These are phyloP conservation scores for Hirtodrosophila alboralis DNA, from an alignment of 2,888 invertebrate genomes.

Conservation along the genomic window DNA sequence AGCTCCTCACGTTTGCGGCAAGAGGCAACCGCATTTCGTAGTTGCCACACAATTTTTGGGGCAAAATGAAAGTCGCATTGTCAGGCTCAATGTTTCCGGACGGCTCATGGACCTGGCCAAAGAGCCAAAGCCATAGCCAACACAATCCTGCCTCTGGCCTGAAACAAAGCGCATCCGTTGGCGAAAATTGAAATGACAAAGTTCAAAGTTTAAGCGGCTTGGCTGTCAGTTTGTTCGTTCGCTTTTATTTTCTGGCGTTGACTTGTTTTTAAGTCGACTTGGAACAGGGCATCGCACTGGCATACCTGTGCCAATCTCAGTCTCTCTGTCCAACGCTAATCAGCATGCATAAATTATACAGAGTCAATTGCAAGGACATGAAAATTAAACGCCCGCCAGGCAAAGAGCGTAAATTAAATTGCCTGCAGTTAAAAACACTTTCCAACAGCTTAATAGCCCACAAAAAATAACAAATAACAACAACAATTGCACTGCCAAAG, in stretches of 20 bases:
- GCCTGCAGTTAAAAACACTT: constrained; percentile 81
- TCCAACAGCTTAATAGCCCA: constrained; percentile 53
- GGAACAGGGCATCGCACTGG: constrained; percentile 28
- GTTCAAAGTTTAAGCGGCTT: constrained; percentile 84
- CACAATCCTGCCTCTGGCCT: constrained; percentile 40
- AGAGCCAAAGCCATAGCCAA: neutral
- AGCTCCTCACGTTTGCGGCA: constrained; percentile 41
- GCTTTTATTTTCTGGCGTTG: constrained; percentile 11
- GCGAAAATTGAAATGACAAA: constrained; percentile 83
- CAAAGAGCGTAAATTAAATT: constrained; percentile 75
- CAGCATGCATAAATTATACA: constrained; percentile 62
- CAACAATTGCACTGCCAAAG: constrained; percentile 36
- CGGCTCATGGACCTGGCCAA: constrained; percentile 53
- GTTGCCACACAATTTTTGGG: constrained; percentile 36
- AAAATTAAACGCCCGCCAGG: constrained; percentile 54
- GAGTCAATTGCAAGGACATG: constrained; percentile 46
- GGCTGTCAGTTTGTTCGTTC: constrained; percentile 75
- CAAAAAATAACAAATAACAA: constrained; percentile 28
- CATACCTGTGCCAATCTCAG: constrained; percentile 67
- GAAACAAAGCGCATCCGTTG: constrained; percentile 82
- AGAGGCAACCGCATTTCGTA: constrained; percentile 32
- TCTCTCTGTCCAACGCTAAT: constrained; percentile 78
- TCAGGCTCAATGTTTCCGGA: constrained; percentile 81
- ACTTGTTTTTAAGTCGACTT: constrained; percentile 49
- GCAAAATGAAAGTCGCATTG: constrained; percentile 76